phyloP scores from a whole-genome alignment of 2,888 invertebrate genomes.

The Dasysyrphus albostriatus region DNA sequence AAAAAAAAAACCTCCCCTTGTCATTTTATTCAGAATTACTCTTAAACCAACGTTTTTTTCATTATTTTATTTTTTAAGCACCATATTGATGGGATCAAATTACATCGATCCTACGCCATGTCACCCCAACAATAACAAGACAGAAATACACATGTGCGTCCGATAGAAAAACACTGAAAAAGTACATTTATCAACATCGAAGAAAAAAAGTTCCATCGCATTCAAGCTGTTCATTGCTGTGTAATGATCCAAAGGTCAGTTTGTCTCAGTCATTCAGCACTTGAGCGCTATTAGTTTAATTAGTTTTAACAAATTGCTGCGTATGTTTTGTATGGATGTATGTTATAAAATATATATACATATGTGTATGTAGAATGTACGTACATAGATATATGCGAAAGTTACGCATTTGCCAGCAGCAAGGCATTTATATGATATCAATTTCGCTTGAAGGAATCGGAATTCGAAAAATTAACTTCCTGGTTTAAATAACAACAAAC shows the following conservation, averaged over 20 bases:
- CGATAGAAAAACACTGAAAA: constrained; percentile 14
- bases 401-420: not conserved
- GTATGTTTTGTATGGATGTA: not conserved
- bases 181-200: constrained; percentile 31
- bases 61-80: not conserved
- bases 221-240: constrained; percentile 13
- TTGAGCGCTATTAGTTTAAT: constrained; percentile 46
- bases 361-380: not conserved
- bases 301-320: constrained; percentile 39
- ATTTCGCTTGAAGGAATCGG: constrained; percentile 15
- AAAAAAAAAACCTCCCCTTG: not conserved
- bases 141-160: not conserved
- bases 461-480: constrained; percentile 17
- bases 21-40: not conserved
- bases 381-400: not conserved
- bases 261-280: constrained; percentile 28
- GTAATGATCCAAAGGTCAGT: constrained; percentile 52
- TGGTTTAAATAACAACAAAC: not conserved
- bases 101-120: constrained; percentile 12
- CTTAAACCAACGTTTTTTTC: not conserved
- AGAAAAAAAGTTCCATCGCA: not conserved
- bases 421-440: constrained; percentile 11
- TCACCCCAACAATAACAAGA: constrained; percentile 14
- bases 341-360: not conserved
- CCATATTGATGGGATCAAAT: constrained; percentile 8